These are phyloP conservation scores for Ceratitis capitata DNA, from an alignment of 1,140 invertebrate genomes.

Conservation along the genomic window DNA sequence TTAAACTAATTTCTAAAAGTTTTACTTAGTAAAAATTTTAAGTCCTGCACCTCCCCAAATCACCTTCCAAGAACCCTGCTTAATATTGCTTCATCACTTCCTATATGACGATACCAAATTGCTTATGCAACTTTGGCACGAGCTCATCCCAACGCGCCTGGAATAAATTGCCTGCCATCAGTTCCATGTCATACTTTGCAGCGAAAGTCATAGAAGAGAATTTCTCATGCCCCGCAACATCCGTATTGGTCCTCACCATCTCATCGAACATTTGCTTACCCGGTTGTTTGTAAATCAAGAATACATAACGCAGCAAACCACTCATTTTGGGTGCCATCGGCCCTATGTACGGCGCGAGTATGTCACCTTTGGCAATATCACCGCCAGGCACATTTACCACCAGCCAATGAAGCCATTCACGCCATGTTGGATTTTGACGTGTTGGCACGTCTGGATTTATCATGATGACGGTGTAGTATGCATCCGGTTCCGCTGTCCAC, in stretches of 20 bases:
- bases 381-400: conserved; percentile 86
- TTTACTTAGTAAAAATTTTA: no score
- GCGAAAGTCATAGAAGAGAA: conserved; percentile 79
- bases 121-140: conserved; percentile 40
- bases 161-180: conserved; percentile 87
- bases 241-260: not conserved
- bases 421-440: conserved; percentile 68
- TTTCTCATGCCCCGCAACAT: conserved; percentile 50
- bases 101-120: not conserved
- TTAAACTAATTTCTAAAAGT: no score
- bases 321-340: conserved; percentile 83
- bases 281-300: conserved; percentile 83
- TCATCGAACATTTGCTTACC: conserved; percentile 25
- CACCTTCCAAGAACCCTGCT: no score
- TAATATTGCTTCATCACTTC: not conserved
- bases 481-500: conserved; percentile 69
- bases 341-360: conserved; percentile 81
- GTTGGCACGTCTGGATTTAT: conserved; percentile 76
- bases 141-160: conserved; percentile 90
- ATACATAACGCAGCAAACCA: conserved; percentile 88
- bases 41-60: no score
- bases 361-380: conserved; percentile 77
- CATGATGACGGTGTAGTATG: conserved; percentile 81
- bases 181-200: conserved; percentile 81
- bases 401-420: conserved; percentile 93